Evolutionary conservation across 2,888 invertebrate genomes (phyloP), one percentile per base, ranked within the genome.

Genomic region (Zygothrica quintamaculata): DNA sequence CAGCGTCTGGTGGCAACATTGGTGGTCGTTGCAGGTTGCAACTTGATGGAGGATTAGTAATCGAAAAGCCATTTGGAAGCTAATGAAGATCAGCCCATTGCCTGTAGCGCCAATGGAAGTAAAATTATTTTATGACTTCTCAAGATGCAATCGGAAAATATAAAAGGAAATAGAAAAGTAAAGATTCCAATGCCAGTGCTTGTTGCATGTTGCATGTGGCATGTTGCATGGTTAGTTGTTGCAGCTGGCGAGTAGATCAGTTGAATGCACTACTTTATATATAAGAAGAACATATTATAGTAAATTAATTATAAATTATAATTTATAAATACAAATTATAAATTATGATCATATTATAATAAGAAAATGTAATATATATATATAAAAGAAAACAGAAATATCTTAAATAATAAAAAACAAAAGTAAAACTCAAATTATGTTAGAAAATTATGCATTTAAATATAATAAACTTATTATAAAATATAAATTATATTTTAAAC

Each of bases 41-140:
- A n/a, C 22, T 13, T 26, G 39, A 31, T n/a, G 43, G 4, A 16
- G 47, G 42, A 55, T 42, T 59, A 68, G 62, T 62, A 69, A 72
- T 80, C 57, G 68, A 46, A 74, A 69, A 62, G 31, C 50, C 69
- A 81, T 81, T 81, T 72, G 48, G 59, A 36, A 64, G 36, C 71
- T 84, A 84, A 82, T 84, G 79, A 72, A 80, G 78, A 82, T 84
- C 82, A 53, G 68, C 84, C 82, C 78, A 77, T 84, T 72, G 71
- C 82, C 74, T 78, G 74, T 80, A 80, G 84, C 82, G 81, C 81
- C 84, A 66, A 46, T 61, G 22, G 33, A 46, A 31, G 31, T 59
- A 31, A 65, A 48, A 50, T n/a, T 65, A 59, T 55, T 37, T 12
- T 15, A 50, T 40, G 31, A 1, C 13, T 15, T 13, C 40, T 22